phyloP scores from a whole-genome alignment of 2,888 invertebrate genomes.

The Hirtodrosophila alboralis region DNA sequence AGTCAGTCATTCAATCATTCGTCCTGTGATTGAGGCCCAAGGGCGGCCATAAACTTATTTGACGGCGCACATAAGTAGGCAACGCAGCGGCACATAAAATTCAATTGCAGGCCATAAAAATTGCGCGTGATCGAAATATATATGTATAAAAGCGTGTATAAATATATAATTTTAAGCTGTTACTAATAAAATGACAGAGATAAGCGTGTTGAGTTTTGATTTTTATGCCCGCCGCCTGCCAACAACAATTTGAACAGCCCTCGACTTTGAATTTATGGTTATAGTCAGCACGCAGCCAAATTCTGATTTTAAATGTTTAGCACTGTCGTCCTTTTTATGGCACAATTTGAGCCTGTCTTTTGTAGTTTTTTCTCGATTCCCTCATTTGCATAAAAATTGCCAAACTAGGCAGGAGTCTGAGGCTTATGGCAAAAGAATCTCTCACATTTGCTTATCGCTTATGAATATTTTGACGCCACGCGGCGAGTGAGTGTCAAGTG shows the following conservation, averaged over 20 bases:
- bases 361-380: constrained; percentile 33
- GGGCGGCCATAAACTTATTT: constrained; percentile 53
- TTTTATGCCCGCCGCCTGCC: constrained; percentile 55
- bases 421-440: constrained; percentile 39
- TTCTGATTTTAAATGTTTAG: constrained; percentile 66
- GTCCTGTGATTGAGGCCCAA: constrained; percentile 17
- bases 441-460: constrained; percentile 62
- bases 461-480: constrained; percentile 75
- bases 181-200: constrained; percentile 71
- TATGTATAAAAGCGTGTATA: neutral
- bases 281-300: constrained; percentile 47
- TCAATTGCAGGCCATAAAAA: constrained; percentile 72
- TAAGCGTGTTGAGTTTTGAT: constrained; percentile 66
- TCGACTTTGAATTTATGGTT: constrained; percentile 57
- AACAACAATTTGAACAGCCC: constrained; percentile 22
- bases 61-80: constrained; percentile 64
- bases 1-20: constrained; percentile 10
- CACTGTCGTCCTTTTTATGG: constrained; percentile 59
- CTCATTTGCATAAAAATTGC: constrained; percentile 50
- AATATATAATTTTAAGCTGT: constrained; percentile 69
- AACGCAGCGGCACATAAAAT: constrained; percentile 57
- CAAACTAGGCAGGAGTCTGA: neutral
- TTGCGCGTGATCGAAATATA: constrained; percentile 61
- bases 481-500: constrained; percentile 46
- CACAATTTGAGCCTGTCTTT: constrained; percentile 55